phyloP scores from a whole-genome alignment of 2,113 vertebrate genomes.

The Vidua macroura region DNA sequence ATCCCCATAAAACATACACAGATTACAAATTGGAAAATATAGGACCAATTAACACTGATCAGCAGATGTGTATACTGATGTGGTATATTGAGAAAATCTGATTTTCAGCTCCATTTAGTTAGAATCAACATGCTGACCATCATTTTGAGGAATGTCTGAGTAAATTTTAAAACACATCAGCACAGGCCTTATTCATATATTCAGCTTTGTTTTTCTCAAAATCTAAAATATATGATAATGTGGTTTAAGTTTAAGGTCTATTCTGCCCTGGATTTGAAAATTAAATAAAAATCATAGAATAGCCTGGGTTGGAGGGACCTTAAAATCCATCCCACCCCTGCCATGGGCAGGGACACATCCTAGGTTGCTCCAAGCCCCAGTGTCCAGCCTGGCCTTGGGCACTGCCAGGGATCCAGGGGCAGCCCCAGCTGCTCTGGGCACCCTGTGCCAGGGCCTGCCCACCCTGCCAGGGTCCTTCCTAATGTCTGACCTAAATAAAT shows the following conservation, averaged over 20 bases:
- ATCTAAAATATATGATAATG: neutral
- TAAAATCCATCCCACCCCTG: fast-evolving
- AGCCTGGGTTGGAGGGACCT: neutral
- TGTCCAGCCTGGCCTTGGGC: neutral
- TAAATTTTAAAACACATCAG: neutral
- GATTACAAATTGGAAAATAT: conserved; percentile 62
- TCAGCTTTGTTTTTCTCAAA: conserved; percentile 6
- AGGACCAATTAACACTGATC: conserved; percentile 69
- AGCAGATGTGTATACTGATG: conserved; percentile 33
- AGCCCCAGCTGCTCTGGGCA: neutral
- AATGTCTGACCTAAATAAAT: neutral
- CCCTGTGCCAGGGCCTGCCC: neutral
- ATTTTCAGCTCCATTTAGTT: conserved; percentile 54
- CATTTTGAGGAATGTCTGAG: conserved; percentile 7
- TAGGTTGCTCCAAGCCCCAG: neutral
- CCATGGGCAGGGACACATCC: neutral
- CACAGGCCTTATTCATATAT: neutral
- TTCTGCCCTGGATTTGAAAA: conserved; percentile 51
- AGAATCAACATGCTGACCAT: conserved; percentile 40
- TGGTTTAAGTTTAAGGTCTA: conserved; percentile 25
- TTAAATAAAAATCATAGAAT: neutral
- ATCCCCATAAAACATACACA: conserved; percentile 53
- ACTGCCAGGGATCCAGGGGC: neutral
- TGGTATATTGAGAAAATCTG: conserved; percentile 16
- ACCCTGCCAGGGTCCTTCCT: neutral